Evolutionary conservation across 2,888 invertebrate species (phyloP), one percentile per base, ranked within the genome.

Genomic region (Leptopilina myrica): DNA sequence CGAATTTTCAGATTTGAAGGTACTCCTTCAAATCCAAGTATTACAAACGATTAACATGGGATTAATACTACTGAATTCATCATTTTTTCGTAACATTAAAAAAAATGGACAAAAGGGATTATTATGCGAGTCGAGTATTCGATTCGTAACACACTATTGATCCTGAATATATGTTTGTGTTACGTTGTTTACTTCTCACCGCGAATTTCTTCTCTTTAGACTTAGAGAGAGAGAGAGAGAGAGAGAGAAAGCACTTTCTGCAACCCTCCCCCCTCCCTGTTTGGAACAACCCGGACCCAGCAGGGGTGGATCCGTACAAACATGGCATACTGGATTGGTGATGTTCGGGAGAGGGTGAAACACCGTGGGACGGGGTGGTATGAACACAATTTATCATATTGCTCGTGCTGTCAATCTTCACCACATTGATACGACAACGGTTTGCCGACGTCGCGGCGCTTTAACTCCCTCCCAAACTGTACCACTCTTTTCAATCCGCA

Each of bases 381-480:
- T 77, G 80, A 82, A 79, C 84, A 88, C 87, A 90, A 89, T 91
- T 91, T 89, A 90, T 91, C 90, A 91, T 88, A 43, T 8, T 84
- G 86, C 87, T 87, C 85, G 84, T 85, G 85, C 89, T 90, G 91
- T 90, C 91, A 90, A 91, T 91, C 90, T 89, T 86, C 84, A 85
- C 86, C 87, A 87, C 89, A 90, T 90, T 89, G 90, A 90, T 91
- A 90, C 88, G 88, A 87, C 87, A 88, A 88, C 88, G 87, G 87
- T 87, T 86, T 87, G 85, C 86, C 87, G 87, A 88, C 88, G 86
- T 83, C 85, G 84, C 85, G 86, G 88, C 85, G 88, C 85, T 86
- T 83, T 84, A 6, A 80, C 82, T 80, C 79, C 79, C 80, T 83
- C 82, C 80, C 84, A 6, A 33, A 33, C 33, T 33, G 33, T 33